Evolutionary conservation across 2,113 vertebrate species (phyloP).

Genomic region (Halichoeres trimaculatus): DNA sequence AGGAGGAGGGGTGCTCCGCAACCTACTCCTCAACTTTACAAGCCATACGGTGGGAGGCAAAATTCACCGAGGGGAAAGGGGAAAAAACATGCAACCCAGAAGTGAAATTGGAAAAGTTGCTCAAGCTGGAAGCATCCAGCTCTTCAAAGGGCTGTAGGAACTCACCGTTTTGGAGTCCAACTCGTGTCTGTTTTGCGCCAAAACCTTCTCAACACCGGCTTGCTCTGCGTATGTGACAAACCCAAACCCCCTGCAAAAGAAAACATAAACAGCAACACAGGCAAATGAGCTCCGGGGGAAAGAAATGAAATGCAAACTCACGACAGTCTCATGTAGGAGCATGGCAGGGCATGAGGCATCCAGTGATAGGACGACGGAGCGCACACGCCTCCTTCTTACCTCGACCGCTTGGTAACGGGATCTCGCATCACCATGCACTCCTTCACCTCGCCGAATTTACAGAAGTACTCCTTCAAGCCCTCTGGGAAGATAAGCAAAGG

Average conservation of each 20-base stretch:
- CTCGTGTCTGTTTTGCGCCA: constrained; percentile 96
- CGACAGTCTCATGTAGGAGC: constrained; percentile 8
- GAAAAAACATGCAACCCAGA: constrained; percentile 22
- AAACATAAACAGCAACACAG: neutral
- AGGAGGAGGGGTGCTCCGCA: constrained; percentile 54
- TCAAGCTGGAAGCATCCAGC: constrained; percentile 8
- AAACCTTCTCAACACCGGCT: constrained; percentile 95
- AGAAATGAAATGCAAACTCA: constrained; percentile 24
- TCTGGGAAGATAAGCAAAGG: constrained; percentile 80
- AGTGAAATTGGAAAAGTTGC: constrained; percentile 42
- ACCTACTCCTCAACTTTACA: constrained; percentile 75
- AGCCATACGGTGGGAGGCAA: constrained; percentile 68
- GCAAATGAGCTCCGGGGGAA: neutral
- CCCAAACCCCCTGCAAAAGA: constrained; percentile 90
- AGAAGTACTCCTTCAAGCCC: constrained; percentile 97
- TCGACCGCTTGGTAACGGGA: constrained; percentile 98
- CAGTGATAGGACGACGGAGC: constrained; percentile 70
- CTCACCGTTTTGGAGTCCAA: constrained; percentile 98
- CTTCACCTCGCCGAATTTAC: constrained; percentile 98
- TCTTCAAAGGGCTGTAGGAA: constrained; percentile 20
- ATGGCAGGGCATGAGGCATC: constrained; percentile 54
- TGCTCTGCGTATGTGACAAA: constrained; percentile 98
- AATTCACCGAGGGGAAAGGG: constrained; percentile 30
- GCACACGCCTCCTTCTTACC: constrained; percentile 88
- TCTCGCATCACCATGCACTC: constrained; percentile 99